Evolutionary conservation across 2,888 invertebrate species (phyloP), one percentile per base, ranked within the genome.

Genomic region (Catonia carolina): DNA sequence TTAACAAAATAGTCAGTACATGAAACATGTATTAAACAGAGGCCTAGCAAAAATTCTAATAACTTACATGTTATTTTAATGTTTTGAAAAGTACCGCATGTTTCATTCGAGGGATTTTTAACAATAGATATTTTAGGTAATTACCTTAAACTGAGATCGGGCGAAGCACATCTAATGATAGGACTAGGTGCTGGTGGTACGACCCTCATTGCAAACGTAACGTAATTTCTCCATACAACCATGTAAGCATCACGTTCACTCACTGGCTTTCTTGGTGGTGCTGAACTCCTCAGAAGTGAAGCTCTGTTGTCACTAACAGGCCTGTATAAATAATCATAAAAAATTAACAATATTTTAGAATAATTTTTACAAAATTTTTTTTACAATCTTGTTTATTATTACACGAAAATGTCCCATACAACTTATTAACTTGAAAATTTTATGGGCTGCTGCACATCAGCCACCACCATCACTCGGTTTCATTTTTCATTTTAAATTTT

Each of bases 181-280:
- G 90, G 88, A 69, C 86, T 88, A 1, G 90, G 88, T 60, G 89
- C 86, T 20, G 93, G 89, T 10, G 97, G 98, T 4, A 96, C 95
- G 45, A 99, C 88, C 53, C 95, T 83, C 76, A 97, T 99, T 6
- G 95, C 95, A 77, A 97, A 89, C 14, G 93, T 91, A 67, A 96
- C 84, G 74, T 98, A 97, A 76, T 97, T 97, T 70, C 94, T 89
- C 97, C 99, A 99, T 20, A 99, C 82, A 73, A 92, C 92, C 78
- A 98, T 85, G 73, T 97, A 95, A 31, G 91, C 84, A 71, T 97
- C 97, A 64, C 94, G 79, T 74, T 97, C 97, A 64, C 90, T 92
- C 54, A 93, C 85, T 7, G 92, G 88, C 70, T 95, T 95, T 68
- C 92, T 85, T 0, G 91, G 86, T 4, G 91, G 80, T 1, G 92